Conservation (phyloP, 2,888 invertebrate species). For the Lasioglossum pauxillum region DNA sequence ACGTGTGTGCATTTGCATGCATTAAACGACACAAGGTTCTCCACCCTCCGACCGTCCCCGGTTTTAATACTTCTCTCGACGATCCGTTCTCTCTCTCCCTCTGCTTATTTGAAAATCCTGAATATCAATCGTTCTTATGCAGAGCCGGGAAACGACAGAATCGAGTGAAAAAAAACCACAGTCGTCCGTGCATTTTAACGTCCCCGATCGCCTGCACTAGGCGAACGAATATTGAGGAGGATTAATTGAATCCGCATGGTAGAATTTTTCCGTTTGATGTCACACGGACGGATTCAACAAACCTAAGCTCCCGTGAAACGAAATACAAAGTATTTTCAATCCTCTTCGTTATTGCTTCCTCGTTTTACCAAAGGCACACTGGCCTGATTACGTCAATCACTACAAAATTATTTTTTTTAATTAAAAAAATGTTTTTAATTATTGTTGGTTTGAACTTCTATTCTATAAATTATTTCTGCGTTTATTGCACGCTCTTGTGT, state of each 20-base stretch:
- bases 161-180: slow-evolving; percentile 17
- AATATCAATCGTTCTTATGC: slow-evolving; percentile 62
- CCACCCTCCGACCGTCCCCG: not conserved
- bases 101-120: slow-evolving; percentile 38
- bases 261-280: slow-evolving; percentile 53
- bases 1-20: slow-evolving; percentile 72
- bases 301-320: slow-evolving; percentile 23
- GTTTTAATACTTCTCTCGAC: not conserved
- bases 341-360: not conserved
- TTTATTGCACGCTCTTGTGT: too few species aligned
- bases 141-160: slow-evolving; percentile 14
- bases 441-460: too few species aligned
- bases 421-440: too few species aligned
- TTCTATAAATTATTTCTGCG: too few species aligned
- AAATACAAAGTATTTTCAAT: slow-evolving; percentile 9
- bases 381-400: not conserved
- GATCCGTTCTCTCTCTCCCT: not conserved
- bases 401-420: too few species aligned
- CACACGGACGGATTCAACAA: slow-evolving; percentile 47
- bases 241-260: slow-evolving; percentile 69
- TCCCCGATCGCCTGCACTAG: slow-evolving; percentile 4
- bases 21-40: slow-evolving; percentile 29
- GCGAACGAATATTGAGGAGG: slow-evolving; percentile 60
- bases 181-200: slow-evolving; percentile 63
- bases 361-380: not conserved